These are phyloP conservation scores for Drosophila suzukii DNA, from an alignment of 1,140 invertebrate species.

Conservation along the genomic window DNA sequence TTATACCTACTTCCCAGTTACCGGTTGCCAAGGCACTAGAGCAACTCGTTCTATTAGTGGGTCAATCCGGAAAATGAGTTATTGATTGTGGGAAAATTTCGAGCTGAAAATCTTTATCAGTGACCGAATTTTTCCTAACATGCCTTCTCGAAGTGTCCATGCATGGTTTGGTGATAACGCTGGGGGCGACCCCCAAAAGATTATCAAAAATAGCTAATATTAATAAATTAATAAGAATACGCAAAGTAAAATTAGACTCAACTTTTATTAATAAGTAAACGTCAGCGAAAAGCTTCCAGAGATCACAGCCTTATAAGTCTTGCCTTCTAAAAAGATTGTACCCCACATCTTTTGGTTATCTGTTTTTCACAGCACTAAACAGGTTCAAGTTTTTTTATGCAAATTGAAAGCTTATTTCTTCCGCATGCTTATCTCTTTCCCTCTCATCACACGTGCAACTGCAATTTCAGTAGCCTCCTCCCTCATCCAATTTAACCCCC, in stretches of 20 bases:
- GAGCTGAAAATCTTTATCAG: neutral
- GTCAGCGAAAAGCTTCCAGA: neutral
- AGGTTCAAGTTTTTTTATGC: conserved; percentile 33
- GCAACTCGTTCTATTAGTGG: conserved; percentile 22
- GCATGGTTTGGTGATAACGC: conserved; percentile 17
- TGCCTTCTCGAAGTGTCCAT: conserved; percentile 7
- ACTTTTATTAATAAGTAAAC: neutral
- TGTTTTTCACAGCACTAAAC: conserved; percentile 19
- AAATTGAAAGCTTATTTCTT: conserved; percentile 41
- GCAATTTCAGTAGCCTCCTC: neutral
- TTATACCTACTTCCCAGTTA: neutral
- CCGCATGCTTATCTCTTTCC: conserved; percentile 45
- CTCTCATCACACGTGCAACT: conserved; percentile 11
- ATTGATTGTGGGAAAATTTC: conserved; percentile 5
- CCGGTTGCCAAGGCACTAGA: conserved; percentile 10
- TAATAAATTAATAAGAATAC: neutral
- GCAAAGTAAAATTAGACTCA: conserved; percentile 13
- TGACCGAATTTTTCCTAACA: conserved; percentile 1
- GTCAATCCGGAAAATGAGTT: conserved; percentile 18
- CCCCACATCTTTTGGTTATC: neutral
- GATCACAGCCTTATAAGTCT: neutral
- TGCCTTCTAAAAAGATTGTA: neutral
- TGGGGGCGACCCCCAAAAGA: neutral
- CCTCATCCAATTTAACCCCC: conserved; percentile 22
- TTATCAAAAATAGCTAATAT: conserved; percentile 7